Evolutionary conservation across 2,797 vertebrate species (phyloP).

Genomic region (Distichodus sexfasciatus): DNA sequence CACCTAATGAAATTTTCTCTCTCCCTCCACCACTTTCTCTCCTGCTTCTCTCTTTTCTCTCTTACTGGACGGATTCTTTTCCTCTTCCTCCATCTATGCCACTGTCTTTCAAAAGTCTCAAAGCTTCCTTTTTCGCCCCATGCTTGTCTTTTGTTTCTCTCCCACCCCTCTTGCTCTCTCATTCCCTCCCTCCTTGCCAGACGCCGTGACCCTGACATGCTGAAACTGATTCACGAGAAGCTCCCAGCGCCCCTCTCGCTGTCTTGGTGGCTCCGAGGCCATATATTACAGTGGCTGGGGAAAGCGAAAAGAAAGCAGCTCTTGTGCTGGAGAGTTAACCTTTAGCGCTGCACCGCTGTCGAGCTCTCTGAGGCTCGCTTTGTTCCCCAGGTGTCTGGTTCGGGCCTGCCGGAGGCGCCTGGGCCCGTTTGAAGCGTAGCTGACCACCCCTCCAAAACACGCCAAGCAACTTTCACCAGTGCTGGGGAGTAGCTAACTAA

Average conservation of each 20-base stretch:
- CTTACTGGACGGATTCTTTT: no score
- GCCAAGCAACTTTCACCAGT: slow-evolving; percentile 44
- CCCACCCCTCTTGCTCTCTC: neutral
- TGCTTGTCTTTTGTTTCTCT: neutral
- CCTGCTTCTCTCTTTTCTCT: neutral
- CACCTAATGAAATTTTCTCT: slow-evolving; percentile 30
- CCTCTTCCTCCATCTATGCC: neutral
- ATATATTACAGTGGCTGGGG: slow-evolving; percentile 53
- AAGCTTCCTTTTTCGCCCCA: neutral
- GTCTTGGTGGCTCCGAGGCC: slow-evolving; percentile 48
- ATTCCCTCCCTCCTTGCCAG: slow-evolving; percentile 29
- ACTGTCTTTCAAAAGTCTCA: neutral
- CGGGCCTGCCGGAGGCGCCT: slow-evolving; percentile 40
- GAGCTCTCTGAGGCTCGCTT: slow-evolving; percentile 59
- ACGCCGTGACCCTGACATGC: slow-evolving; percentile 57
- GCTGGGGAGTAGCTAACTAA: slow-evolving; percentile 69
- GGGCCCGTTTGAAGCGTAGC: slow-evolving; percentile 63
- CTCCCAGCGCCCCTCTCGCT: slow-evolving; percentile 45
- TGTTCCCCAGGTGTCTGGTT: slow-evolving; percentile 52
- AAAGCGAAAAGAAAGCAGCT: slow-evolving; percentile 56
- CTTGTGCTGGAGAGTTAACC: slow-evolving; percentile 62
- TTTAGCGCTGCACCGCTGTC: slow-evolving; percentile 57
- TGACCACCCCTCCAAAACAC: slow-evolving; percentile 55
- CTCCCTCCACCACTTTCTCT: neutral
- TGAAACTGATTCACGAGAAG: slow-evolving; percentile 56